phyloP scores from a whole-genome alignment of 2,888 invertebrate species.

The Melipona beecheii region DNA sequence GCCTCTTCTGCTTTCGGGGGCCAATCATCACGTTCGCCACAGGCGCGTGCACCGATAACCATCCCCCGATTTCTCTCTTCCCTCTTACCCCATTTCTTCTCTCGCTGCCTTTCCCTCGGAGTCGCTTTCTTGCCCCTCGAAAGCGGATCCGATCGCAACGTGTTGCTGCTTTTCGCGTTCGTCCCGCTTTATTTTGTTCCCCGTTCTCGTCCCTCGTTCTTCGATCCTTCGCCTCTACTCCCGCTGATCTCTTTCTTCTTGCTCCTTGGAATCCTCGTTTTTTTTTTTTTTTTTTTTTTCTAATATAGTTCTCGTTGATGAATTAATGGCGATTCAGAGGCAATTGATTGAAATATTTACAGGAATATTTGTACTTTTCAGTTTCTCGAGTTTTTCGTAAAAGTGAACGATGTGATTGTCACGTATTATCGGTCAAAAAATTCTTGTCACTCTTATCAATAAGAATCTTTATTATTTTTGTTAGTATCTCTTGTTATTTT shows the following conservation, averaged over 20 bases:
- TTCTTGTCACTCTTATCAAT: too few relatives aligned
- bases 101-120: conserved; percentile 15
- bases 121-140: conserved; percentile 25
- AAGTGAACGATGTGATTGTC: too few relatives aligned
- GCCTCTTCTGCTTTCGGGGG: conserved; percentile 70
- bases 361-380: too few relatives aligned
- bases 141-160: conserved; percentile 32
- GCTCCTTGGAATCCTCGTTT: not conserved
- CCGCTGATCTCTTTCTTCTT: not conserved
- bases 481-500: too few relatives aligned
- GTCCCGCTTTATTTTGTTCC: conserved; percentile 46
- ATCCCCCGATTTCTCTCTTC: conserved; percentile 34
- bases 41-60: conserved; percentile 71
- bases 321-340: too few relatives aligned
- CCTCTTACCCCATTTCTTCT: conserved; percentile 18
- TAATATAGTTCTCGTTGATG: too few relatives aligned
- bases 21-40: conserved; percentile 74
- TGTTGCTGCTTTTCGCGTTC: conserved; percentile 42
- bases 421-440: too few relatives aligned
- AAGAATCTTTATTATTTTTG: too few relatives aligned
- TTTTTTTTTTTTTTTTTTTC: not conserved
- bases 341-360: too few relatives aligned
- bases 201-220: conserved; percentile 12
- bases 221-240: not conserved
- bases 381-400: too few relatives aligned